Evolutionary conservation across 1,140 invertebrate species (phyloP).

Genomic region (Ditylenchus dipsaci): DNA sequence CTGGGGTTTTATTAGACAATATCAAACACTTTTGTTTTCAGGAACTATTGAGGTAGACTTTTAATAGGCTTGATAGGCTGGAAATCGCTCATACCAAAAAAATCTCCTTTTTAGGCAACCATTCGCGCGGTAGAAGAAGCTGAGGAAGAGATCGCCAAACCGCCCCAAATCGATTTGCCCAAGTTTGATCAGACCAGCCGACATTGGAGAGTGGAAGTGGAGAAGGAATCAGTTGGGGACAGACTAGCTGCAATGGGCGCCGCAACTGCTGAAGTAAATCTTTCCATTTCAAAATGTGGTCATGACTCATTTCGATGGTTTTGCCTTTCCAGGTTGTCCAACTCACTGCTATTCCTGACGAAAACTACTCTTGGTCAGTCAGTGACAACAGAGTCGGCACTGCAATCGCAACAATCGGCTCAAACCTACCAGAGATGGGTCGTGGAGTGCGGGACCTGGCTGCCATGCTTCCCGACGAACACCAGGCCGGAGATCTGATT

Average conservation of each 20-base stretch:
- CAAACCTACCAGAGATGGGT: slow-evolving; percentile 90
- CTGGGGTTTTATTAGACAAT: too few species aligned
- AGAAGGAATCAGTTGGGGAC: slow-evolving; percentile 88
- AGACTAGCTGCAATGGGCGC: slow-evolving; percentile 98
- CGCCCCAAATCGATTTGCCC: slow-evolving; percentile 55
- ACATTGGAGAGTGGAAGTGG: slow-evolving; percentile 77
- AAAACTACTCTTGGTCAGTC: slow-evolving; percentile 40
- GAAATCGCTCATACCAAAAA: too few species aligned
- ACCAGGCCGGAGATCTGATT: slow-evolving; percentile 77
- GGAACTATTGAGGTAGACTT: too few species aligned
- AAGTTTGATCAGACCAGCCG: slow-evolving; percentile 43
- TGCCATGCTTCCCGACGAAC: slow-evolving; percentile 79
- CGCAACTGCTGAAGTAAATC: slow-evolving; percentile 80
- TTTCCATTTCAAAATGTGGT: background rate
- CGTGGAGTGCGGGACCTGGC: slow-evolving; percentile 89
- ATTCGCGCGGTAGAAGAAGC: slow-evolving; percentile 76
- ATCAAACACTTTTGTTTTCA: too few species aligned
- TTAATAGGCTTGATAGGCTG: too few species aligned
- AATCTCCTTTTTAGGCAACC: slow-evolving; percentile 65
- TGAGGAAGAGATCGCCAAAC: slow-evolving; percentile 64
- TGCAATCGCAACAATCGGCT: slow-evolving; percentile 91
- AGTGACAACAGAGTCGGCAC: slow-evolving; percentile 89
- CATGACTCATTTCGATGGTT: background rate
- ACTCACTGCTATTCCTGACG: slow-evolving; percentile 69
- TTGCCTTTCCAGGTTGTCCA: slow-evolving; percentile 71